Evolutionary conservation across 1,140 invertebrate species (phyloP), one percentile per base, ranked within the genome.

Genomic region (Bombus sylvicola): DNA sequence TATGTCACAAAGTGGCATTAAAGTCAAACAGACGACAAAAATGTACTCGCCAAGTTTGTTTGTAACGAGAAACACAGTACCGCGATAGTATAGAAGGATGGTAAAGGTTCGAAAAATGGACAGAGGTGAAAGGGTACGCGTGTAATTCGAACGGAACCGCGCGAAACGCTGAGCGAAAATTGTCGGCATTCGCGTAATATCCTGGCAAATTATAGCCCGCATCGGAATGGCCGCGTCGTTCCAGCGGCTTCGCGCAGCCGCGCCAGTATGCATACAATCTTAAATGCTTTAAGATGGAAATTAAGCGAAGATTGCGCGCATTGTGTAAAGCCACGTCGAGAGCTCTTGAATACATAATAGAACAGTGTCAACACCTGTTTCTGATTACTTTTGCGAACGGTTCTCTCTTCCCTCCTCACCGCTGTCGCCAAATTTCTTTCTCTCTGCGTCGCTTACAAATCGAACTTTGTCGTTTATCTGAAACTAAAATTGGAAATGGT

Each of bases 281-380:
- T 88, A 85, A 88, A 87, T 84, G 71, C 77, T 78, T 69, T 87
- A 87, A 89, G 81, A 87, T 87, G 72, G 86, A 88, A 88, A 88
- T 84, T 87, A 79, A 72, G 76, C 76, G 81, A 87, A 87, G 78
- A 84, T 88, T 87, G 82, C 81, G 66, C 77, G 71, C 64, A 85
- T 66, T 84, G 75, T 81, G 84, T 47, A 76, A 81, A 74, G 47
- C 78, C 72, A 81, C 78, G 79, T 28, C 18, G 59, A 86, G 72
- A 82, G 62, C 84, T 81, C 57, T 82, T 81, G 84, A 86, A 86
- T 86, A 86, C 84, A 75, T 82, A 86, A 86, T 82, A 76, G 71
- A 81, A 73, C 77, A 74, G 72, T 76, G 80, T 86, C 81, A 76
- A 82, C 85, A 86, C 78, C 84, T 82, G 84, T 82, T 82, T 66